Evolutionary conservation across 2,888 invertebrate species (phyloP), one percentile per base, ranked within the genome.

Genomic region (Nesidiocoris tenuis): DNA sequence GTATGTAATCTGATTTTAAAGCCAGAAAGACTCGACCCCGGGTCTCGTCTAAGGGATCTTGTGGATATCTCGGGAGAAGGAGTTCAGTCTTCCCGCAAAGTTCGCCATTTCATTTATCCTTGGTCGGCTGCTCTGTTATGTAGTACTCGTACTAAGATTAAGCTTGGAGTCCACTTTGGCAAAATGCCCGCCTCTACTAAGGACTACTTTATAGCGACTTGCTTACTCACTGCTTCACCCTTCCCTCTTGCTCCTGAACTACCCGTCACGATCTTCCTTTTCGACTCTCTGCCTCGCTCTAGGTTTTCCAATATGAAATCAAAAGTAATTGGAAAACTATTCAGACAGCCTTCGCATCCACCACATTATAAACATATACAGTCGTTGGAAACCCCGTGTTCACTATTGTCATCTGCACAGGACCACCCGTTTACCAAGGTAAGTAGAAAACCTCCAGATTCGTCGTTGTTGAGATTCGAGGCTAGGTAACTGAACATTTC

Each of bases 191-290:
- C 17, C 23, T 22, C 23, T 23, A 61, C 70, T 72, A 72, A 72
- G 72, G 72, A 72, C 72, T 72, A 72, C 72, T 72, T 72, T 72
- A 72, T 72, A 61, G 72, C 72, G 54, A 61, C 72, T 72, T 72
- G 61, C 22, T 72, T 61, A 61, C 70, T 22, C 59, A 59, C 39
- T 39, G 5, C 5, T 16, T 12, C 59, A 18, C 70, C 25, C 59
- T 25, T 61, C 39, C 61, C 16, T 61, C 54, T 63, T 25, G 2
- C 39, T 22, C 5, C 23, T 39, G 72, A 39, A 39, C 12, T 39
- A 12, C 39, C 39, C 39, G 12, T 39, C 39, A 39, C 12, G 12
- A 39, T 39, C 39, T 39, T 7, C 39, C 3, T 7, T 39, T 39
- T 39, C 39, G 12, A 39, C 39, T 39, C 39, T n/a, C n/a, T n/a